These are phyloP conservation scores for Pegea sp. DNA, from an alignment of 23 tunicate species.

Conservation along the genomic window DNA sequence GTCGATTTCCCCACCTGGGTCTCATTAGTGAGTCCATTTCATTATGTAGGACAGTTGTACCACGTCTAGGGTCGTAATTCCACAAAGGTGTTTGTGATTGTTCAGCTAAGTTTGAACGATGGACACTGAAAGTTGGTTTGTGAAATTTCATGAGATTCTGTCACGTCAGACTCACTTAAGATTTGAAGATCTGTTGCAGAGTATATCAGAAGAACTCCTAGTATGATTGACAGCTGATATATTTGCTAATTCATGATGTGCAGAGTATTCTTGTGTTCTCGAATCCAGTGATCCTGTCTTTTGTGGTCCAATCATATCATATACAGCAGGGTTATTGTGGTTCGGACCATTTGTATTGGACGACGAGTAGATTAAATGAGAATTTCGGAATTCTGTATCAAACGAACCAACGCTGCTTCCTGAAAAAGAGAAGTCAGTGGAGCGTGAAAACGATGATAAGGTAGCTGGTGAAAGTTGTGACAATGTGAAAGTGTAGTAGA, in stretches of 20 bases:
- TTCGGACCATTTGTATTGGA: no score
- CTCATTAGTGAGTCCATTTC: constrained; percentile 7
- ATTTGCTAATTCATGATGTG: constrained; percentile 12
- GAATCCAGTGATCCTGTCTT: constrained; percentile 83
- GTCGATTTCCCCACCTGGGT: constrained; percentile 4
- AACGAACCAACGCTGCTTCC: constrained; percentile 97
- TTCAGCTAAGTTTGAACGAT: constrained; percentile 36
- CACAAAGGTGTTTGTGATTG: constrained; percentile 49
- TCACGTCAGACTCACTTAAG: background rate
- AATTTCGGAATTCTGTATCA: constrained; percentile 67
- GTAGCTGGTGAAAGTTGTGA: no score
- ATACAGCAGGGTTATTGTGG: constrained; percentile 1
- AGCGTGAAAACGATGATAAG: background rate
- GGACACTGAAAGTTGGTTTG: no score
- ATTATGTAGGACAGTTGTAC: background rate
- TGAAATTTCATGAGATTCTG: background rate
- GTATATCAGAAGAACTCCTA: constrained; percentile 71
- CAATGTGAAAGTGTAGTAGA: background rate
- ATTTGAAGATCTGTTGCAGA: constrained; percentile 12
- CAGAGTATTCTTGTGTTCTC: constrained; percentile 28
- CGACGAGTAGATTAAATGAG: constrained; percentile 9
- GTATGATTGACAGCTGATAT: constrained; percentile 39
- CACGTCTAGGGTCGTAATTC: constrained; percentile 76
- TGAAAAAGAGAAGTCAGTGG: constrained; percentile 7
- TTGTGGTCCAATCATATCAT: background rate